Evolutionary conservation across 2,888 invertebrate species (phyloP).

Genomic region (Proisotoma minuta): DNA sequence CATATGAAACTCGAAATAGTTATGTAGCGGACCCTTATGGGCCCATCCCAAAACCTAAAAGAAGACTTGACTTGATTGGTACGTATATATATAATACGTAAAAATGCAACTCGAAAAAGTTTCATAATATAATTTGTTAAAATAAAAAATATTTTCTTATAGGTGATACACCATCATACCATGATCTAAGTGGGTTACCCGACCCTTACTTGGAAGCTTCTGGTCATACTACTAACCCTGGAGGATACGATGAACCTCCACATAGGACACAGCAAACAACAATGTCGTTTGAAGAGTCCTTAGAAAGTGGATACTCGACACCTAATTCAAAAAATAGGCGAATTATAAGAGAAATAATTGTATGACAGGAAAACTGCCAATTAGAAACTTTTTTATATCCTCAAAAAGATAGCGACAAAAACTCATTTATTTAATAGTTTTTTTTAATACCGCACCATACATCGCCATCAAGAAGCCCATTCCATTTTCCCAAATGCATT

Average conservation of each 20-base stretch:
- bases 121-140: neutral
- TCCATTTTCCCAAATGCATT: no score
- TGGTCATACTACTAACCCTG: neutral
- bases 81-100: constrained; percentile 50
- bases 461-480: no score
- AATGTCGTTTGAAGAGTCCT: constrained; percentile 85
- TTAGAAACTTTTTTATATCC: constrained; percentile 13
- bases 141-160: no score
- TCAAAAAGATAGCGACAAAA: neutral
- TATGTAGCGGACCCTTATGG: constrained; percentile 68
- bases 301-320: constrained; percentile 89
- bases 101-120: neutral
- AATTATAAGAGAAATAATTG: constrained; percentile 91
- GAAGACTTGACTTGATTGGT: constrained; percentile 83
- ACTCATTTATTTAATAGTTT: constrained; percentile 5
- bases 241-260: constrained; percentile 28
- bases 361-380: constrained; percentile 54
- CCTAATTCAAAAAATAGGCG: constrained; percentile 87
- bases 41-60: constrained; percentile 84
- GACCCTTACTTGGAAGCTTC: constrained; percentile 71
- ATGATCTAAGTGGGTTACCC: constrained; percentile 86
- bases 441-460: no score
- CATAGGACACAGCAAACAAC: constrained; percentile 67
- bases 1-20: constrained; percentile 47
- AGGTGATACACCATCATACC: constrained; percentile 77